A percentile compares a stretch with the other conserved stretches of the same genome.
Conservation (phyloP, 2,113 vertebrate species). For the Vimba vimba region DNA sequence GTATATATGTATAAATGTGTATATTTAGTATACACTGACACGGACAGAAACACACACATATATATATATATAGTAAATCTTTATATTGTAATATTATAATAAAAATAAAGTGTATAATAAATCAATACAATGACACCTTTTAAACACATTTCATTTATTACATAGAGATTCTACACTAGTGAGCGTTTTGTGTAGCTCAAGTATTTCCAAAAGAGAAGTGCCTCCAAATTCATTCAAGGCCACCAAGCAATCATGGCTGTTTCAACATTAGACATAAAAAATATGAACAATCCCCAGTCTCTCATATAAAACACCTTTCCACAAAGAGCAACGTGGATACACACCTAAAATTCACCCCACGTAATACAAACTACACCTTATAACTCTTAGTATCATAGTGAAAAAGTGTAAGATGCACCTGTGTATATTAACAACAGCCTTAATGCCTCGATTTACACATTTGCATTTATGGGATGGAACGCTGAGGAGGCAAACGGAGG, state of each 20-base stretch:
- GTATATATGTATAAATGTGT: too few species aligned
- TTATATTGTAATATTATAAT: too few species aligned
- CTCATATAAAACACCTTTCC: neutral
- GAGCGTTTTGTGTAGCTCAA: constrained; percentile 53
- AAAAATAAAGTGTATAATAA: too few species aligned
- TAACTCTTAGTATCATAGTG: neutral
- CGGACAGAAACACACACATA: too few species aligned
- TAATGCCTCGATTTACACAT: neutral
- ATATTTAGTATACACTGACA: too few species aligned
- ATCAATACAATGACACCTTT: constrained; percentile 17
- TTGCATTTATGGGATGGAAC: neutral
- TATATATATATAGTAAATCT: too few species aligned
- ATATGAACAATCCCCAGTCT: constrained; percentile 17
- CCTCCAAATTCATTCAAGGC: constrained; percentile 28
- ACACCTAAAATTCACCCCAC: constrained; percentile 9
- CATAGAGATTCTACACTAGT: constrained; percentile 27
- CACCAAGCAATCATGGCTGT: constrained; percentile 13
- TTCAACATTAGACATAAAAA: constrained; percentile 6
- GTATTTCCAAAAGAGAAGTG: constrained; percentile 33
- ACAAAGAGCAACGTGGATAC: neutral
- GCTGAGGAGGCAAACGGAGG: neutral
- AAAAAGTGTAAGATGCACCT: neutral
- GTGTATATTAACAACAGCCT: too few species aligned
- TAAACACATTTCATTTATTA: constrained; percentile 36
- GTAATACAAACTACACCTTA: neutral